phyloP scores from a whole-genome alignment of 2,113 vertebrate genomes.

The Bufo gargarizans region DNA sequence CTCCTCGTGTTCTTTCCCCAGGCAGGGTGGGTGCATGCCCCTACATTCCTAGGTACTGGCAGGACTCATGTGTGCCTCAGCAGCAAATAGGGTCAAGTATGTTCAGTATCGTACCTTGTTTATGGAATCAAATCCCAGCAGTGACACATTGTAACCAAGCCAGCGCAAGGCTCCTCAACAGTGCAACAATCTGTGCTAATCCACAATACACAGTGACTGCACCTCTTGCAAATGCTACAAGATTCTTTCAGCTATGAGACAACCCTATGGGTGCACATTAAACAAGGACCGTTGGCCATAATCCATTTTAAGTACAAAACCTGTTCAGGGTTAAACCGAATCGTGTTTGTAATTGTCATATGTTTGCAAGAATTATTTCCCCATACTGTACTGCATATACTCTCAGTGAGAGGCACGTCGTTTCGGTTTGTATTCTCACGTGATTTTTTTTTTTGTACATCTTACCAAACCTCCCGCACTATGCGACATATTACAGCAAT shows the following conservation, averaged over 20 bases:
- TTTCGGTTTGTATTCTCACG: neutral
- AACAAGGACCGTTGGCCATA: neutral
- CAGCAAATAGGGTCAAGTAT: slow-evolving; percentile 57
- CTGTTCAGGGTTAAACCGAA: neutral
- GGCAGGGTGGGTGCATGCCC: slow-evolving; percentile 15
- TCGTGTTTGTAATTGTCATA: neutral
- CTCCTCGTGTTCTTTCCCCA: neutral
- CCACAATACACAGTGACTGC: slow-evolving; percentile 19
- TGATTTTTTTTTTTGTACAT: neutral
- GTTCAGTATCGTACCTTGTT: slow-evolving; percentile 53
- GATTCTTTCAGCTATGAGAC: neutral
- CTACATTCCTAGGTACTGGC: slow-evolving; percentile 41
- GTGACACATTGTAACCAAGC: slow-evolving; percentile 57
- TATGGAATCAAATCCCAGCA: slow-evolving; percentile 55
- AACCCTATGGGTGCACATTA: neutral
- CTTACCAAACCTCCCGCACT: neutral
- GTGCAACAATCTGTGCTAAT: slow-evolving; percentile 38
- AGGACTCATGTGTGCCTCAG: slow-evolving; percentile 33
- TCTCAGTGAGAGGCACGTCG: neutral
- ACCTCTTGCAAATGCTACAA: slow-evolving; percentile 14
- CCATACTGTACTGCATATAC: neutral
- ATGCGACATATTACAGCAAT: neutral
- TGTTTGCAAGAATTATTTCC: neutral
- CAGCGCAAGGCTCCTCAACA: slow-evolving; percentile 27
- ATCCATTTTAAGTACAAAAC: neutral